Evolutionary conservation across 2,113 vertebrate species (phyloP).

Genomic region (Sterna hirundo): DNA sequence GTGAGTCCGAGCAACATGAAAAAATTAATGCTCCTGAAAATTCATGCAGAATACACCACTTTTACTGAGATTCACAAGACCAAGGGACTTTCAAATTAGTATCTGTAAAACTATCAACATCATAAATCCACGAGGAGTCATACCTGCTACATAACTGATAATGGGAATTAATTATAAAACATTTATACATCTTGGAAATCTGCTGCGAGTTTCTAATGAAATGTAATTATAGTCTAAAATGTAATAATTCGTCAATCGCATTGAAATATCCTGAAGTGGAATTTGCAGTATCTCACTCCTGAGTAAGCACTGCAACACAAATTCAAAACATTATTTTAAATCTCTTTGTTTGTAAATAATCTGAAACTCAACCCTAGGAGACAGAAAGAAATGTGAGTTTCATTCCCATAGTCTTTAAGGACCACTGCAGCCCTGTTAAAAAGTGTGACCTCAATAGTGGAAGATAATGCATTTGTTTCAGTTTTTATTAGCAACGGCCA

Average conservation of each 20-base stretch:
- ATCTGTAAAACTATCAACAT: not conserved
- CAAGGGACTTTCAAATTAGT: not conserved
- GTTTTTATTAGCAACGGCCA: not conserved
- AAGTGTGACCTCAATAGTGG: not conserved
- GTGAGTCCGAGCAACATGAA: conserved; percentile 12
- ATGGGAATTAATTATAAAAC: not conserved
- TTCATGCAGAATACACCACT: not conserved
- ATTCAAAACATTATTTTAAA: not conserved
- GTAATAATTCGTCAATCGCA: not conserved
- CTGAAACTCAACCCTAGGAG: not conserved
- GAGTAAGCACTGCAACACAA: not conserved
- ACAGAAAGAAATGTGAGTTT: not conserved
- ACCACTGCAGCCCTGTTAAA: not conserved
- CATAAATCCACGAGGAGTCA: not conserved
- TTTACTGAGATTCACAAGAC: not conserved
- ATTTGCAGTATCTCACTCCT: not conserved
- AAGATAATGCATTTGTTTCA: not conserved
- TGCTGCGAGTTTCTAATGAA: not conserved
- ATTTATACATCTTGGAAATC: not conserved
- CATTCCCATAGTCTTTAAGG: not conserved
- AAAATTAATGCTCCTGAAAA: conserved; percentile 32
- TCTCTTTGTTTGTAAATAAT: not conserved
- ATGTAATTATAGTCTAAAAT: not conserved
- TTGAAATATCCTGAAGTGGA: not conserved
- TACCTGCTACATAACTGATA: not conserved